phyloP scores from a whole-genome alignment of 2,113 vertebrate genomes.

The Athene noctua region DNA sequence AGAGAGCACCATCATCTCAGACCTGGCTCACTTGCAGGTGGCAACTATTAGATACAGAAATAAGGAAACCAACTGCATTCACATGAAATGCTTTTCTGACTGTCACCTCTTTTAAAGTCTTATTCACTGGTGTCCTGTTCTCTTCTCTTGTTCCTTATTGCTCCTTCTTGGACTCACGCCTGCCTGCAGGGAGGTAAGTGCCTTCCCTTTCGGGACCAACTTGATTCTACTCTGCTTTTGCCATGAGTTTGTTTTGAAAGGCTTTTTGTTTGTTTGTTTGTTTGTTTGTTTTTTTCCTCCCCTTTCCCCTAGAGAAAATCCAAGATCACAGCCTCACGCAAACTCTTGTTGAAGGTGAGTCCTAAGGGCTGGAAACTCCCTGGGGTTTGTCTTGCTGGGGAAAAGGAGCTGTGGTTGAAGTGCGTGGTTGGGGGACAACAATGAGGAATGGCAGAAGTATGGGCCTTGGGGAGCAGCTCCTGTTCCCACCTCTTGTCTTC shows the following conservation, averaged over 20 bases:
- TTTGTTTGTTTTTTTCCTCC: background rate
- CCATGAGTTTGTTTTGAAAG: background rate
- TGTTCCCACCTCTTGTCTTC: background rate
- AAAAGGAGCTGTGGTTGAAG: background rate
- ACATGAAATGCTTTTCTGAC: background rate
- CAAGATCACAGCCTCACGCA: slow-evolving; percentile 94
- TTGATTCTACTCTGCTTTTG: rapidly evolving
- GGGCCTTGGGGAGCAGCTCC: background rate
- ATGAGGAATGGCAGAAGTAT: background rate
- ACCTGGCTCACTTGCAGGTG: background rate
- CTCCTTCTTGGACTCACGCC: background rate
- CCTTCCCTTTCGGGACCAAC: background rate
- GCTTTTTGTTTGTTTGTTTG: too few relatives aligned
- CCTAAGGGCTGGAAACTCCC: slow-evolving; percentile 42
- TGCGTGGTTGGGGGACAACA: rapidly evolving
- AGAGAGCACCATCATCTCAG: background rate
- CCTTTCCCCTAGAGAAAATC: slow-evolving; percentile 79
- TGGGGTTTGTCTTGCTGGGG: background rate
- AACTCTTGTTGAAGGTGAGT: slow-evolving; percentile 90
- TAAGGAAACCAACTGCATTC: background rate
- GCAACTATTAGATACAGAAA: background rate
- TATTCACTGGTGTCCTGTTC: background rate
- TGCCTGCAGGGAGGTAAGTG: slow-evolving; percentile 73
- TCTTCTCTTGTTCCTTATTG: background rate
- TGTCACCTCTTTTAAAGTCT: background rate